Base-by-base conservation (phyloP, 2,888 invertebrate genomes). In the Xestia rhomboidea region DNA sequence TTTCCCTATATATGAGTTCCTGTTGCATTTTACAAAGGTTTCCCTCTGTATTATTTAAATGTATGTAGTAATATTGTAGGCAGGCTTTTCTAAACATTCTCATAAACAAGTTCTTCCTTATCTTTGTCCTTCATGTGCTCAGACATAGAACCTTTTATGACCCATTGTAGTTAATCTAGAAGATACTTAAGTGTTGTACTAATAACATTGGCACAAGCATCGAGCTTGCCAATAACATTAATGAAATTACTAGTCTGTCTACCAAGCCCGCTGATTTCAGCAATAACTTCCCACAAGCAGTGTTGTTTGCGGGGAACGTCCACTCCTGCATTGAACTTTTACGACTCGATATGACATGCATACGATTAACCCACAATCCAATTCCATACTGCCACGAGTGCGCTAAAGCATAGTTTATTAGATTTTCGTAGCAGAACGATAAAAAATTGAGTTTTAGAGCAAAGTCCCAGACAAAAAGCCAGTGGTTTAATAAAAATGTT, bases 1-100 rank as follows among this genome's bases (percentile, higher is more conserved):
- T 93, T 93, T 93, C 92, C 93, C 89, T 92, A 92, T 89, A 92
- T 93, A 93, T 90, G 91, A 93, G 90, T 85, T 89, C 83, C 84
- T 87, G 83, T 82, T 82, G 82, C 82, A 82, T 85, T 84, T 78
- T 73, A 79, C 79, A 79, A 87, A 86, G 82, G 71, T 75, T 86
- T 83, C 46, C 21, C 21, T 82, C 78, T 84, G 86, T 86, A 75
- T 86, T 84, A 84, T 84, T 84, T 84, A 84, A 84, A 84, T 84
- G 75, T 78, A 41, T 79, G 77, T 70, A 77, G 86, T 68, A 71
- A 86, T 85, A 83, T 81, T 76, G 85, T 73, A 70, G 57, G 83
- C 79, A 68, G 57, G 74, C 78, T 78, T 78, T 82, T 75, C 74
- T 67, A 49, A 68, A 66, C 75, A 70, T 78, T 70, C 63, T 49